Evolutionary conservation across 64 coral and sea anemone species (phyloP).

Genomic region (Pocillopora damicornis): DNA sequence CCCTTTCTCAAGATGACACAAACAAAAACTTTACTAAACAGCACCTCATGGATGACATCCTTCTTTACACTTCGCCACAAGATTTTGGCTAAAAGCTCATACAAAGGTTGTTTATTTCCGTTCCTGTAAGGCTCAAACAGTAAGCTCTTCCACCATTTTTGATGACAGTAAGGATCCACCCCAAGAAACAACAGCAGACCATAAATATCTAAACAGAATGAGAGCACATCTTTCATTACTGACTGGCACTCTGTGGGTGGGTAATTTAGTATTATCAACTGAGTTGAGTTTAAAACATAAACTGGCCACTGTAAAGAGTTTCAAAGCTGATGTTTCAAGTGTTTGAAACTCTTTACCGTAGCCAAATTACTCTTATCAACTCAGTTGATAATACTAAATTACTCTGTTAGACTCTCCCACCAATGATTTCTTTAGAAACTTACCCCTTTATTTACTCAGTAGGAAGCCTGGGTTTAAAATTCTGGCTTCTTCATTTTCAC

Average conservation of each 20-base stretch:
- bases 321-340: too few species aligned
- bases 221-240: not conserved
- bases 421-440: too few species aligned
- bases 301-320: too few species aligned
- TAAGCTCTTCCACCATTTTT: constrained; percentile 84
- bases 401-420: too few species aligned
- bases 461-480: too few species aligned
- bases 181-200: constrained; percentile 93
- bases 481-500: too few species aligned
- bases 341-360: too few species aligned
- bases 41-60: constrained; percentile 84
- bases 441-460: too few species aligned
- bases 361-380: too few species aligned
- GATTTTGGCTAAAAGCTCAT: constrained; percentile 62
- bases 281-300: too few species aligned
- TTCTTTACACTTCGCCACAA: constrained; percentile 92
- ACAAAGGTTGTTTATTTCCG: constrained; percentile 63
- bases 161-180: constrained; percentile 83
- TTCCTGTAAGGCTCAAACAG: constrained; percentile 81
- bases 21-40: not conserved
- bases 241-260: not conserved
- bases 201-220: constrained; percentile 71
- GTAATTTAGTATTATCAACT: too few species aligned
- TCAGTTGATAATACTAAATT: too few species aligned
- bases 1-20: not conserved